Conservation (phyloP, 1,140 invertebrate species). For the Aradophagus sp. region DNA sequence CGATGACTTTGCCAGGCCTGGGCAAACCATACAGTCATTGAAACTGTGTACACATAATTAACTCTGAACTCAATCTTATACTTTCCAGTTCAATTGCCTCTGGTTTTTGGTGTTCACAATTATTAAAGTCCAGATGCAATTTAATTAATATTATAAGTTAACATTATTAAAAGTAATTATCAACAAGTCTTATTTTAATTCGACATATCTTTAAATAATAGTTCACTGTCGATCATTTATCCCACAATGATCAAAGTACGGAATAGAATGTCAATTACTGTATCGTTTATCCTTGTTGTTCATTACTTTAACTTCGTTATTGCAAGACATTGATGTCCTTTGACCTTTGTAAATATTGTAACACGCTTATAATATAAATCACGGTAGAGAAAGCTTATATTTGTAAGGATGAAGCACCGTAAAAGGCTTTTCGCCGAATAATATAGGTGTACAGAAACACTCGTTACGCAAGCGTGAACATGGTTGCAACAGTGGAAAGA, state of each 20-base stretch:
- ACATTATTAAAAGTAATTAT: not conserved
- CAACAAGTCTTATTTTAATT: too few relatives aligned
- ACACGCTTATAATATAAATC: slow-evolving; percentile 21
- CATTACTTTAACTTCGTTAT: slow-evolving; percentile 15
- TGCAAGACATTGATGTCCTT: slow-evolving; percentile 23
- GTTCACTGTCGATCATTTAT: not conserved
- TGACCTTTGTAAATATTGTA: slow-evolving; percentile 40
- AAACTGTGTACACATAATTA: slow-evolving; percentile 1
- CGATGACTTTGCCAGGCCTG: not conserved
- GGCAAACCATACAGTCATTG: slow-evolving; percentile 42
- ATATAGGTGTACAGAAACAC: slow-evolving; percentile 4
- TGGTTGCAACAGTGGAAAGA: too few relatives aligned
- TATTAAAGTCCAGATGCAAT: not conserved
- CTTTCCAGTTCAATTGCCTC: too few relatives aligned
- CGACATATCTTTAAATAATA: too few relatives aligned
- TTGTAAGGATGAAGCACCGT: slow-evolving; percentile 18
- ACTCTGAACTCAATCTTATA: too few relatives aligned
- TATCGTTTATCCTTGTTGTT: slow-evolving; percentile 36
- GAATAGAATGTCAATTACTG: slow-evolving; percentile 47
- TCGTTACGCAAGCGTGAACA: slow-evolving; percentile 10
- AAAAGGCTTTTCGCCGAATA: slow-evolving; percentile 22
- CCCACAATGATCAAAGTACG: slow-evolving; percentile 13
- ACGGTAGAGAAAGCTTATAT: slow-evolving; percentile 17
- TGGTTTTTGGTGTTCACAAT: too few relatives aligned
- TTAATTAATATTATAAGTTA: not conserved